Evolutionary conservation across 2,113 vertebrate species (phyloP).

Genomic region (Aphyosemion australe): DNA sequence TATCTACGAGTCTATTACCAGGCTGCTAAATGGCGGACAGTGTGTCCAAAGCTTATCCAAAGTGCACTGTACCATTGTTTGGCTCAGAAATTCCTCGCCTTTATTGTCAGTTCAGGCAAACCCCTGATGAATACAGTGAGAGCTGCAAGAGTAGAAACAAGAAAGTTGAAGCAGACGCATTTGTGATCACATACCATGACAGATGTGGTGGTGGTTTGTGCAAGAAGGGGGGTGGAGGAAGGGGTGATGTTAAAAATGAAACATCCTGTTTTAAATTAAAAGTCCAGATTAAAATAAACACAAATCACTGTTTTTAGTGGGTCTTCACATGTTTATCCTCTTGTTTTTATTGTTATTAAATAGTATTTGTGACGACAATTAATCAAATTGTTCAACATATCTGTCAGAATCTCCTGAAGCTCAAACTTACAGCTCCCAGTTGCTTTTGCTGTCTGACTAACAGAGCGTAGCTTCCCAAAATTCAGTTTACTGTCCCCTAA

Average conservation of each 20-base stretch:
- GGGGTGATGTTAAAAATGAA: conserved; percentile 33
- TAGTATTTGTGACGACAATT: background rate
- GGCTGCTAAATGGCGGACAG: conserved; percentile 70
- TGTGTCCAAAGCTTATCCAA: conserved; percentile 71
- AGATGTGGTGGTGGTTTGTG: conserved; percentile 60
- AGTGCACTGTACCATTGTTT: conserved; percentile 78
- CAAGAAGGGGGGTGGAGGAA: background rate
- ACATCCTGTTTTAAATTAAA: conserved; percentile 27
- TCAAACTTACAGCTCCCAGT: conserved; percentile 11
- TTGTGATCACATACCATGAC: conserved; percentile 77
- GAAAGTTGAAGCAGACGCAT: conserved; percentile 76
- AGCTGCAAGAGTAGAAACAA: conserved; percentile 75
- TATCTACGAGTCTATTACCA: conserved; percentile 68
- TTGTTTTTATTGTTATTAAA: background rate
- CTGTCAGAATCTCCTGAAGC: conserved; percentile 1
- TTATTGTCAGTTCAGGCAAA: conserved; percentile 78
- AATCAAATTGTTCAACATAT: background rate
- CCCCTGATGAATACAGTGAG: conserved; percentile 75
- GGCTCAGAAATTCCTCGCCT: conserved; percentile 72
- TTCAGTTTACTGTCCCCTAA: conserved; percentile 4
- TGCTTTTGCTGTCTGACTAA: background rate
- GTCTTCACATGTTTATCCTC: background rate
- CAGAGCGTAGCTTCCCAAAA: conserved; percentile 8
- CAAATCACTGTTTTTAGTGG: background rate
- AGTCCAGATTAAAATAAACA: conserved; percentile 1